Base-by-base conservation (phyloP, 2,797 vertebrate species). In the Hydrolagus colliei region DNA sequence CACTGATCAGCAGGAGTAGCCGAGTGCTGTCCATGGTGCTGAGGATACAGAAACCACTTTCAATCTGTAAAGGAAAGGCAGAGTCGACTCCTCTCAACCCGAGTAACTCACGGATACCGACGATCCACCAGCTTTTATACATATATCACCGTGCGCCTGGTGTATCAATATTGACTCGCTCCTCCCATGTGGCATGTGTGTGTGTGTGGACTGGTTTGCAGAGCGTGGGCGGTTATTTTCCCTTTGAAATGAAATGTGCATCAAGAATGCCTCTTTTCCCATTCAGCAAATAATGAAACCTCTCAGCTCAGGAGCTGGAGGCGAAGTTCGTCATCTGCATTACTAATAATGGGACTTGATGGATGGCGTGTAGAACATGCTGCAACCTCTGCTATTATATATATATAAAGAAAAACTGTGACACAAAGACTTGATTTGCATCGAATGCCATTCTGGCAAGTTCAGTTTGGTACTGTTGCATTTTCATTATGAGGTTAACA, bases 11-110 rank as follows among this genome's bases (percentile, higher is more conserved):
- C 78, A 93, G 86, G 87, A 89, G 91, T 88, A 93, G 88, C 86
- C 89, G 90, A 90, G 90, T 93, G 91, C 90, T 94, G 85, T 90
- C 92, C 94, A 93, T 94, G 90, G 92, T 93, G 88, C 90, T 91
- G 89, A 85, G 78, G 13, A 18, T 12, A 67, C 8, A 32, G 1
- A 12, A 12, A 16, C 32, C 8, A 9, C 1, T 10, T 2, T 14
- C 4, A 14, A 32, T 0, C 16, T 8, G 4, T 0, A 27, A n/a
- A 6, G 27, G 27, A 1, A 4, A 27, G 27, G 59, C 4, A 13
- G 78, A 32, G 1, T 67, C 4, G 13, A 16, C 7, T 18, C 4
- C 12, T 67, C 20, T 67, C 20, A 32, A 9, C 16, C 7, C 12
- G 61, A 22, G 27, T 13, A 4, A 18, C 63, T 41, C 2, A 3